Evolutionary conservation across 1,140 invertebrate species (phyloP), one percentile per base, ranked within the genome.

Genomic region (Ceratina australensis): DNA sequence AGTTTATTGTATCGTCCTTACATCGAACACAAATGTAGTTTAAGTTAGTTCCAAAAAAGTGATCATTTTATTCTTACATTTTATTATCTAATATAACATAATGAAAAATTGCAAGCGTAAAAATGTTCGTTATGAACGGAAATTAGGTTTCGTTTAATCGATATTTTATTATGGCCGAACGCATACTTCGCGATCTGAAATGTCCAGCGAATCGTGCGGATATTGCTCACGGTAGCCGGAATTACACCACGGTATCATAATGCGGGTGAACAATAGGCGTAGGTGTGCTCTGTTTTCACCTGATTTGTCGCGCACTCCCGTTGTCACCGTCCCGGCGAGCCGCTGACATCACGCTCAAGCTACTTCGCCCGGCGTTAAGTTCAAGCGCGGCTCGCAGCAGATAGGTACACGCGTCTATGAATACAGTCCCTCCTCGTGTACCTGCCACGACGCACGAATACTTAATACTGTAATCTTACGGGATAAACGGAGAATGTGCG

Each of bases 401-500:
- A 42, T 42, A 42, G 33, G 33, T 82, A 80, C 63, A 72, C 78
- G 68, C 61, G 60, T 54, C 73, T 64, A 56, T 77, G 82, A 84
- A 86, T 84, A 79, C n/a, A n/a, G n/a, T n/a, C 76, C 8, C 33
- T 3, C 5, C 33, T 10, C 76, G 57, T 72, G 76, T 77, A 42
- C 78, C 74, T 79, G 75, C 75, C 79, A 79, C 80, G 72, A 64
- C 65, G 66, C 79, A 82, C 85, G 83, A 85, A 83, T 86, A 82
- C 81, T 78, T 82, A 85, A 85, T 84, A 60, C 64, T 57, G 71
- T 82, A 82, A 87, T 86, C 79, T 84, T 79, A 75, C 47, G 73
- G 56, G 33, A 28, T 69, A 59, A 50, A 63, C 22, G 57, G 12
- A 28, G 42, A 49, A 52, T 52, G 52, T 54, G 24, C 50, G 65